These are phyloP conservation scores for Antedon mediterranea DNA, from an alignment of 53 echinoderm and acorn worm genomes.

Conservation along the genomic window DNA sequence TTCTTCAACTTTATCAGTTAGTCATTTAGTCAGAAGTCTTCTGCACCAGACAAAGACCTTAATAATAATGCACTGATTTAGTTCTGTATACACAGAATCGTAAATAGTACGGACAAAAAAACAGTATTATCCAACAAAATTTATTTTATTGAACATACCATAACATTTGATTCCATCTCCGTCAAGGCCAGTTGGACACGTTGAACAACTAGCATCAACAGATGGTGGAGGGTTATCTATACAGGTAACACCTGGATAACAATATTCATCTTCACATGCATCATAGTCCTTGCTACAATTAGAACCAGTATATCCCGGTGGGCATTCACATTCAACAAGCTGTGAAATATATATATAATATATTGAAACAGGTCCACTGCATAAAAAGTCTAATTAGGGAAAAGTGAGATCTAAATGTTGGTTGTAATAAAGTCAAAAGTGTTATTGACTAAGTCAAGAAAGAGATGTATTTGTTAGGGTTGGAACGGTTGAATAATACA, in stretches of 20 bases:
- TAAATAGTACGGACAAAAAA: not conserved
- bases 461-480: too few species aligned
- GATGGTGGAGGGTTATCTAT: not conserved
- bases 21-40: too few species aligned
- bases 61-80: too few species aligned
- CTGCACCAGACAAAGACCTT: too few species aligned
- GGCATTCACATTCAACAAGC: not conserved
- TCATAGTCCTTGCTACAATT: not conserved
- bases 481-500: too few species aligned
- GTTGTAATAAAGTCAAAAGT: too few species aligned
- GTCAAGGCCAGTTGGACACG: constrained; percentile 48
- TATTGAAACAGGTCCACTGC: too few species aligned
- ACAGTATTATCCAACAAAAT: not conserved
- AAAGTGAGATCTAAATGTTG: too few species aligned
- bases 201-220: not conserved
- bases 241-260: not conserved
- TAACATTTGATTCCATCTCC: constrained; percentile 80
- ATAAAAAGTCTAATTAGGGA: too few species aligned
- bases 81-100: too few species aligned
- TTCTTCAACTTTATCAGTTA: too few species aligned
- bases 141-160: constrained; percentile 23
- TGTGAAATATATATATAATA: not conserved
- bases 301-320: not conserved
- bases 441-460: too few species aligned
- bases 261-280: not conserved